A percentile compares a stretch with the other conserved stretches of the same genome.
Conservation (phyloP, 2,888 invertebrate species). For the Plusia festucae region DNA sequence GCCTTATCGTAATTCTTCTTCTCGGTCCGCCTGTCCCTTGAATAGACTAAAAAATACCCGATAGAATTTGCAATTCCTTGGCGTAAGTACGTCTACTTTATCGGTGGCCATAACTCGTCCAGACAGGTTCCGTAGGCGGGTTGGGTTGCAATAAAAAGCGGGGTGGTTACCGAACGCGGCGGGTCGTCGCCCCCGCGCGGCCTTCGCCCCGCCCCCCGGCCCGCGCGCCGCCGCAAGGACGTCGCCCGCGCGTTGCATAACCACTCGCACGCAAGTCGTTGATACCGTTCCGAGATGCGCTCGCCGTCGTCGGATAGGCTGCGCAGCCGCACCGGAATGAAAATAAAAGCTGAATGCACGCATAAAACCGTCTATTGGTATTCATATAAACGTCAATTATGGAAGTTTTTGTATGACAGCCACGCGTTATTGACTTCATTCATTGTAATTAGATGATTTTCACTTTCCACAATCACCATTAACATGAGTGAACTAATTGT, state of each 20-base stretch:
- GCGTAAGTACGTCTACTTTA: constrained; percentile 75
- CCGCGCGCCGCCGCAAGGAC: constrained; percentile 76
- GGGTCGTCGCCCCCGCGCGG: constrained; percentile 83
- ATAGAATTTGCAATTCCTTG: constrained; percentile 69
- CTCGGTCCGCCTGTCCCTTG: constrained; percentile 23
- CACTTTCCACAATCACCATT: constrained; percentile 53
- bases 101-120: constrained; percentile 73
- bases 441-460: constrained; percentile 61
- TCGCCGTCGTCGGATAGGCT: constrained; percentile 57
- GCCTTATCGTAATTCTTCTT: constrained; percentile 35
- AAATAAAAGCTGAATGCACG: constrained; percentile 69
- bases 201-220: constrained; percentile 77
- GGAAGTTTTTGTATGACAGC: constrained; percentile 51
- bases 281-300: constrained; percentile 80
- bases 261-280: constrained; percentile 78
- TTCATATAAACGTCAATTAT: constrained; percentile 66
- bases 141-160: constrained; percentile 73
- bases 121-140: constrained; percentile 75
- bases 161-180: constrained; percentile 70
- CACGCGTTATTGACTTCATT: constrained; percentile 52
- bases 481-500: constrained; percentile 28
- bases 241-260: constrained; percentile 84
- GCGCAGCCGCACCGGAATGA: constrained; percentile 66
- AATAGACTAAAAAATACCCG: constrained; percentile 56
- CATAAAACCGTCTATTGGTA: constrained; percentile 61